Base-by-base conservation (phyloP, 2,888 invertebrate species). In the Hoplodrina ambigua region DNA sequence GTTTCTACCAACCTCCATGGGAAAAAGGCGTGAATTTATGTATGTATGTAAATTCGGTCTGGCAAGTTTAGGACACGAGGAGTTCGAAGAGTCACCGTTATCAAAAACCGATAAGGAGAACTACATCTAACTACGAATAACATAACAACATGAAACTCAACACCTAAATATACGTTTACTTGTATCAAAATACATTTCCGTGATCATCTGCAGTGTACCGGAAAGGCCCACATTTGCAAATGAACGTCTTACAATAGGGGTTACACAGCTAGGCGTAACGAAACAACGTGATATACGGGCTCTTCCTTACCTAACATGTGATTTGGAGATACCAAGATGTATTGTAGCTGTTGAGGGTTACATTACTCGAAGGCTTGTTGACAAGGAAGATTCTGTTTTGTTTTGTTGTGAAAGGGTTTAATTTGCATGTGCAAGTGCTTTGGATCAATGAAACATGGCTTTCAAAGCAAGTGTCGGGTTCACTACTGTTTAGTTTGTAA, bases 161-260 rank as follows among this genome's bases (percentile, higher is more conserved):
- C 55, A 63, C 59, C 53, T n/a, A 37, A 65, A 62, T 44, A 52
- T 62, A 75, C 25, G 52, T 70, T 44, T 61, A 57, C 33, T 65
- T 69, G 66, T 52, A 49, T 30, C 58, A 60, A 66, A 79, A 81
- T 41, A 55, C 78, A 63, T 78, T 81, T 82, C 68, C 69, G 58
- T 63, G 65, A 70, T 78, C 81, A 82, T 83, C 78, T 80, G 79
- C 79, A 61, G 71, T 82, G 82, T 82, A 84, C 85, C 87, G 88
- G 87, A 87, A 85, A 85, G 80, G 74, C 84, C 85, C 84, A 62
- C 73, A 77, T 68, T 84, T 85, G 80, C 80, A 82, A 84, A 82
- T 82, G 73, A 76, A 77, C 71, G 70, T 62, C 72, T 78, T 67
- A 84, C 79, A 83, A 86, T 84, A 82, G 82, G 83, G 83, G 82